These are phyloP conservation scores for Eupelmus urozonus DNA, from an alignment of 2,888 invertebrate genomes.

Conservation along the genomic window DNA sequence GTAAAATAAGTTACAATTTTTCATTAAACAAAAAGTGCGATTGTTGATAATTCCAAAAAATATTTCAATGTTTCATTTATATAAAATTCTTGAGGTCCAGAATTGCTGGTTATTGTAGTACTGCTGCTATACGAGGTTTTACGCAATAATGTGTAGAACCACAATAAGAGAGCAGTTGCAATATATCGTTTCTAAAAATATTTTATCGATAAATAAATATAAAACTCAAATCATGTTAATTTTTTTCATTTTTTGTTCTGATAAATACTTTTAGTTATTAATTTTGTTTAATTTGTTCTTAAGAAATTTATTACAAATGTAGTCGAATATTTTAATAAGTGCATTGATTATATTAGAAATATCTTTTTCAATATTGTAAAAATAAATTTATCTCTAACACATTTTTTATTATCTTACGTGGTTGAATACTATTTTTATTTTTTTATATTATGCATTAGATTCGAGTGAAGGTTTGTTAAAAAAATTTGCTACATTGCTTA, in stretches of 20 bases:
- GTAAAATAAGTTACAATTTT: constrained; percentile 54
- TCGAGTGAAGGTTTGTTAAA: constrained; percentile 27
- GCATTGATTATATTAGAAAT: not conserved
- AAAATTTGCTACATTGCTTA: constrained; percentile 1
- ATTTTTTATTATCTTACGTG: constrained; percentile 2
- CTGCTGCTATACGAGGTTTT: constrained; percentile 41
- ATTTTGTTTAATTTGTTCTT: not conserved
- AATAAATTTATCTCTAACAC: constrained; percentile 4
- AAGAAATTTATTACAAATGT: not conserved
- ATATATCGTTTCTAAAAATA: constrained; percentile 51
- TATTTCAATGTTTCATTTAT: constrained; percentile 48
- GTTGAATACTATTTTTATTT: constrained; percentile 18
- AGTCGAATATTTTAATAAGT: too few relatives aligned
- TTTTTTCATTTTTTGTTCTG: constrained; percentile 21
- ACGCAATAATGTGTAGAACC: constrained; percentile 15
- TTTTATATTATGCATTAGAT: constrained; percentile 30
- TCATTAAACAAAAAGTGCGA: constrained; percentile 45
- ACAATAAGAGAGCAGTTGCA: constrained; percentile 40
- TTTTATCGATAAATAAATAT: constrained; percentile 55
- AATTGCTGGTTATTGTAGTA: constrained; percentile 40
- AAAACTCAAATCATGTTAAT: constrained; percentile 40
- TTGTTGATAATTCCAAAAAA: constrained; percentile 46
- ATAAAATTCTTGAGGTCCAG: constrained; percentile 39
- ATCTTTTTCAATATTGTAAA: constrained; percentile 17
- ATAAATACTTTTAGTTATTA: not conserved